Evolutionary conservation across 2,113 vertebrate genomes (phyloP).

Genomic region (Danionella cerebrum): DNA sequence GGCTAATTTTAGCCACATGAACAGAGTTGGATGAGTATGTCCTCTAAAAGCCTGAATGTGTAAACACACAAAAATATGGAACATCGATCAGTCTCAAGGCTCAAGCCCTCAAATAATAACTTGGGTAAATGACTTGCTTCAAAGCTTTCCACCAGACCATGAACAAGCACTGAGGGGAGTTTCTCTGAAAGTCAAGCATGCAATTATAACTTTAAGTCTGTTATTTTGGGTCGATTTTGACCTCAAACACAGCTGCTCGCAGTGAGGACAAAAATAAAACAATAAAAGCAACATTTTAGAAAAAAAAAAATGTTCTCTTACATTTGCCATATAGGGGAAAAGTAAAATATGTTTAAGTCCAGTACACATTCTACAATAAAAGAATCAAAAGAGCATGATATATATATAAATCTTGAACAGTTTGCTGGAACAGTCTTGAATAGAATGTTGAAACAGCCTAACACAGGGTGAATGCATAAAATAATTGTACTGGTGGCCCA

Average conservation of each 20-base stretch:
- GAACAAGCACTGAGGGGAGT: slow-evolving; percentile 18
- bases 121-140: slow-evolving; percentile 9
- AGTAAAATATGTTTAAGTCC: background rate
- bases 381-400: background rate
- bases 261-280: slow-evolving; percentile 16
- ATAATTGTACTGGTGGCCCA: too few relatives aligned
- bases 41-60: slow-evolving; percentile 16
- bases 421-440: too few relatives aligned
- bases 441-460: too few relatives aligned
- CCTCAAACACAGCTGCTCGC: slow-evolving; percentile 39
- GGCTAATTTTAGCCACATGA: slow-evolving; percentile 11
- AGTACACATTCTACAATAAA: background rate
- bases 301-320: background rate
- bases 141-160: slow-evolving; percentile 20
- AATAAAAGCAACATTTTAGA: background rate
- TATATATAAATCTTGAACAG: too few relatives aligned
- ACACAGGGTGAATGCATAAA: too few relatives aligned
- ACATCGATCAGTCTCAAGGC: slow-evolving; percentile 5
- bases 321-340: background rate
- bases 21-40: background rate
- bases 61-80: slow-evolving; percentile 28
- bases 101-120: slow-evolving; percentile 16
- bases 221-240: slow-evolving; percentile 33
- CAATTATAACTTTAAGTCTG: slow-evolving; percentile 41
- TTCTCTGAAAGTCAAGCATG: slow-evolving; percentile 27